Conservation (phyloP, 2,888 invertebrate genomes). For the Boloria euphrosyne region DNA sequence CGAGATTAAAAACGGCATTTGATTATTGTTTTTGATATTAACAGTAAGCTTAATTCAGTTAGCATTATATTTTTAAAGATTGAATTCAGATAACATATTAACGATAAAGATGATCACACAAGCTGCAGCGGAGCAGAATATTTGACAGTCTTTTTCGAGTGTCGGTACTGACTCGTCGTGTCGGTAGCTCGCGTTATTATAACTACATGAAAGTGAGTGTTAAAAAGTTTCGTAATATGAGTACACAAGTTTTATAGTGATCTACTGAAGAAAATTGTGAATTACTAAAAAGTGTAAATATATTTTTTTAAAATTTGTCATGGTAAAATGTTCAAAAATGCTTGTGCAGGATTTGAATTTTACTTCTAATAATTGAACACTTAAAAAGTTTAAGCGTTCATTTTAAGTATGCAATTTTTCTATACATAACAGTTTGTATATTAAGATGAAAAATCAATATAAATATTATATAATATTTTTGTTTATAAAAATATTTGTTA, state of each 20-base stretch:
- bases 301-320: slow-evolving; percentile 2
- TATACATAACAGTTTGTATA: too few relatives aligned
- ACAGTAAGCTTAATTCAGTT: too few relatives aligned
- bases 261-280: background rate
- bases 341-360: background rate
- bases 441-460: too few relatives aligned
- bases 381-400: too few relatives aligned
- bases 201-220: background rate
- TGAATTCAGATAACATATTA: too few relatives aligned
- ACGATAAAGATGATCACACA: background rate
- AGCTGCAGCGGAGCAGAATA: slow-evolving; percentile 8
- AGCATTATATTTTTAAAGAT: too few relatives aligned
- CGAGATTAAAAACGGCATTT: too few relatives aligned
- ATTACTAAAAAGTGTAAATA: background rate
- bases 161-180: slow-evolving; percentile 21
- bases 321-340: background rate
- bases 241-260: background rate
- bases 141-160: slow-evolving; percentile 27
- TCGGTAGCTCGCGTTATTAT: background rate
- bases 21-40: too few relatives aligned
- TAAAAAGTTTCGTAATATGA: background rate
- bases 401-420: too few relatives aligned
- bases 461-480: background rate
- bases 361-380: too few relatives aligned
- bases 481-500: too few relatives aligned